Percentiles rank a stretch among this genome's conserved stretches.
These are phyloP conservation scores for Chionodraco myersi DNA, from an alignment of 2,113 vertebrate species.

Conservation along the genomic window DNA sequence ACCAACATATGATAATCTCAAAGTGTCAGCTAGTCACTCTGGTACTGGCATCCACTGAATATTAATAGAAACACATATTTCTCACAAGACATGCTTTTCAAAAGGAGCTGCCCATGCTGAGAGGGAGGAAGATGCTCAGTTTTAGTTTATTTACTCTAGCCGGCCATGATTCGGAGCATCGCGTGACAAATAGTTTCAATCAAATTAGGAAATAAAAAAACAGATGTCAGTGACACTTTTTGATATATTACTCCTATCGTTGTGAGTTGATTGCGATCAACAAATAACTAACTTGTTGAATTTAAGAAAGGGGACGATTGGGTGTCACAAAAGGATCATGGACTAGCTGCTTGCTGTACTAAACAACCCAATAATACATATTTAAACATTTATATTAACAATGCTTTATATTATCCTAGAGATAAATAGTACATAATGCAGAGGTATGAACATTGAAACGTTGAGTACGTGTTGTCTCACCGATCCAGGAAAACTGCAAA, in stretches of 20 bases:
- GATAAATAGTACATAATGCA: neutral
- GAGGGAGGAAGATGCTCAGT: slow-evolving; percentile 2
- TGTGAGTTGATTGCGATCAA: neutral
- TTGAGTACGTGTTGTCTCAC: neutral
- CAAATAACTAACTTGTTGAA: neutral
- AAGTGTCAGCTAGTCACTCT: slow-evolving; percentile 11
- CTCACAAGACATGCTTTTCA: slow-evolving; percentile 23
- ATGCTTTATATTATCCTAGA: neutral
- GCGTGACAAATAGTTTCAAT: slow-evolving; percentile 27
- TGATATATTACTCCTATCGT: neutral
- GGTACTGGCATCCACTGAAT: slow-evolving; percentile 29
- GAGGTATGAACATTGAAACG: neutral
- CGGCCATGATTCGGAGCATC: slow-evolving; percentile 14
- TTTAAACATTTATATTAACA: neutral
- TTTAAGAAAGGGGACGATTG: neutral
- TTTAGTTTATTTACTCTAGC: slow-evolving; percentile 23
- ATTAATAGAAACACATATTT: slow-evolving; percentile 27
- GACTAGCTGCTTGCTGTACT: neutral
- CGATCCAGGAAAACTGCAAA: neutral
- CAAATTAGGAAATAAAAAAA: neutral
- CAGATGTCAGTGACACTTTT: neutral
- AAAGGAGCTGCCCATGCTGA: slow-evolving; percentile 30
- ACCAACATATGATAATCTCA: slow-evolving; percentile 15
- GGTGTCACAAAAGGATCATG: neutral
- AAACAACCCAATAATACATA: too few species aligned